Conservation (phyloP, 2,888 invertebrate genomes). For the Cantharis lateralis region DNA sequence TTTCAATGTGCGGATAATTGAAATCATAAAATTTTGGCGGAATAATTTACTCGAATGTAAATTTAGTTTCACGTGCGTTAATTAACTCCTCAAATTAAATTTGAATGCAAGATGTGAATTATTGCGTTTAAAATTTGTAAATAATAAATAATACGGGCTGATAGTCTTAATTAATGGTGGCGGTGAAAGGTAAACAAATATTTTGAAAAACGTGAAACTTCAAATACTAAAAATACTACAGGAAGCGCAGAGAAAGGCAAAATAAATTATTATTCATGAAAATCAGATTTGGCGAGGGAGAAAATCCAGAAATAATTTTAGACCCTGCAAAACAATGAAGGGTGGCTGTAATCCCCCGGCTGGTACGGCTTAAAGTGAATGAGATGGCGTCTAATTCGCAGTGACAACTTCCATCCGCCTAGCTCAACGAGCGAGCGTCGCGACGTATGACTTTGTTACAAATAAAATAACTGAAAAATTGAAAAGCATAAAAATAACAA, state of each 20-base stretch:
- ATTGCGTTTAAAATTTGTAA: neutral
- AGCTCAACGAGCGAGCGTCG: conserved; percentile 44
- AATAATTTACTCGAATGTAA: neutral
- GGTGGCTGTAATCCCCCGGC: conserved; percentile 43
- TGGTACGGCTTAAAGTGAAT: conserved; percentile 53
- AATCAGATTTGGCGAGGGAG: neutral
- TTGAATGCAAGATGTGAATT: neutral
- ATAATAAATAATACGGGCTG: neutral
- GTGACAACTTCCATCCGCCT: conserved; percentile 60
- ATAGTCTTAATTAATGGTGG: neutral
- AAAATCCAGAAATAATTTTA: conserved; percentile 12
- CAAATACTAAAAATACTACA: neutral
- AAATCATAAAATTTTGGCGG: neutral
- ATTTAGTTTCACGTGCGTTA: neutral
- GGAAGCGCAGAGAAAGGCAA: neutral
- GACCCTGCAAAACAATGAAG: conserved; percentile 27
- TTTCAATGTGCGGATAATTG: neutral
- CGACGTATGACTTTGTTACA: conserved; percentile 27
- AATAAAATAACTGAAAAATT: neutral
- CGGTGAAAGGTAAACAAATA: neutral
- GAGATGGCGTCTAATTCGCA: conserved; percentile 62
- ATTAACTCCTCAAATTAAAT: neutral
- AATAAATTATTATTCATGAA: neutral
- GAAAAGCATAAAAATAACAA: neutral
- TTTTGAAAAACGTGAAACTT: neutral